Percentiles rank a stretch among this genome's conserved stretches.
Evolutionary conservation across 2,888 invertebrate species (phyloP).

Genomic region (Epinotia demarniana): DNA sequence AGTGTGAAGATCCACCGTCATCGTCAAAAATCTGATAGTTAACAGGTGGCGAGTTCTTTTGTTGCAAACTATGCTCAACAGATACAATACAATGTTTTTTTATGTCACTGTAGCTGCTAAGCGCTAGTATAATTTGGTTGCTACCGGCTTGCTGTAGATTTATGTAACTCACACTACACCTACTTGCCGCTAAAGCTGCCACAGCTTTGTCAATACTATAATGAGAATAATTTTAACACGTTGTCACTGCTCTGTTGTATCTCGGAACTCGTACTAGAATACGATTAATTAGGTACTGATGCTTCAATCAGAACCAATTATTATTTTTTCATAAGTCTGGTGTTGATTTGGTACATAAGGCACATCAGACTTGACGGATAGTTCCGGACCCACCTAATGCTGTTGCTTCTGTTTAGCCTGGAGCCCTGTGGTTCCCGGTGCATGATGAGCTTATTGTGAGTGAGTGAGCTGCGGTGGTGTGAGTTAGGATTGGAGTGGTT

Average conservation of each 20-base stretch:
- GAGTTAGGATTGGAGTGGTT: constrained; percentile 88
- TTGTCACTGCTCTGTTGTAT: neutral
- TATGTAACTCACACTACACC: neutral
- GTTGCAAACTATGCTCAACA: neutral
- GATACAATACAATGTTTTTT: neutral
- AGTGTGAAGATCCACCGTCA: no score
- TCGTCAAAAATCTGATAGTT: neutral
- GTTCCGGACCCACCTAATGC: constrained; percentile 90
- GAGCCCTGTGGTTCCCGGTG: constrained; percentile 85
- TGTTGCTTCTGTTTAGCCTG: constrained; percentile 94
- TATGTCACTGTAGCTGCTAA: neutral
- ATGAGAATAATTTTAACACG: neutral
- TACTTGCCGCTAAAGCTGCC: neutral
- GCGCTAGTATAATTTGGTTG: neutral
- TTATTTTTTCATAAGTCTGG: neutral
- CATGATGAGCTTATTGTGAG: constrained; percentile 85
- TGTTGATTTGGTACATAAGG: neutral
- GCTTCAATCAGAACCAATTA: neutral
- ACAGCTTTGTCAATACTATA: neutral
- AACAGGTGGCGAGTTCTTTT: neutral
- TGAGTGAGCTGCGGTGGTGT: constrained; percentile 88
- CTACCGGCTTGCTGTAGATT: neutral
- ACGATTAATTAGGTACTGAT: neutral
- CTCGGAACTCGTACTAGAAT: neutral
- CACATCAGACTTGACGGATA: neutral